phyloP scores from a whole-genome alignment of 2,888 invertebrate genomes.

The Chironomus tentans region DNA sequence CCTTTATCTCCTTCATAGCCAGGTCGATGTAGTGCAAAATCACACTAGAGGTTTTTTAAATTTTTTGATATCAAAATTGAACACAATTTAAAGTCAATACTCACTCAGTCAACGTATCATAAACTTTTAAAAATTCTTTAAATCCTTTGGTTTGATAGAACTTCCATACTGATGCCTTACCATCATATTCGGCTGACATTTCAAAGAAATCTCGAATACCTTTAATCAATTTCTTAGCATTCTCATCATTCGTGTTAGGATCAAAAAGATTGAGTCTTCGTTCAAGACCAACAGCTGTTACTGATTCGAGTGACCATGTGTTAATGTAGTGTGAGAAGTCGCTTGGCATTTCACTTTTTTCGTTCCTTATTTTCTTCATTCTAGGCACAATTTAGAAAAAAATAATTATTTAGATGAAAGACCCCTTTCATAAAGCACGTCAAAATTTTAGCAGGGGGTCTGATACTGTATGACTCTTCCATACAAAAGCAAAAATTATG shows the following conservation, averaged over 20 bases:
- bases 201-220: conserved; percentile 16
- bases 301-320: conserved; percentile 51
- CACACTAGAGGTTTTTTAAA: conserved; percentile 28
- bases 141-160: conserved; percentile 35
- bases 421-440: too few species aligned
- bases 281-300: conserved; percentile 41
- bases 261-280: conserved; percentile 36
- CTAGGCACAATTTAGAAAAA: too few species aligned
- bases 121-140: conserved; percentile 35
- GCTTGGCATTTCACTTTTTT: conserved; percentile 37
- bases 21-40: conserved; percentile 38
- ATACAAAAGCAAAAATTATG: too few species aligned
- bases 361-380: background rate
- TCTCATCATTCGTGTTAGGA: background rate
- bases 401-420: too few species aligned
- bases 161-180: conserved; percentile 37
- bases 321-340: conserved; percentile 46
- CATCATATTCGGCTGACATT: conserved; percentile 33
- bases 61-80: background rate
- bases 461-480: too few species aligned
- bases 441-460: too few species aligned
- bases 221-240: background rate
- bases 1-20: conserved; percentile 34
- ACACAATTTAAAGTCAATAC: background rate
- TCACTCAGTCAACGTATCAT: conserved; percentile 42